Evolutionary conservation across 2,797 vertebrate species (phyloP), one percentile per base, ranked within the genome.

Genomic region (Rhadinocentrus ornatus): DNA sequence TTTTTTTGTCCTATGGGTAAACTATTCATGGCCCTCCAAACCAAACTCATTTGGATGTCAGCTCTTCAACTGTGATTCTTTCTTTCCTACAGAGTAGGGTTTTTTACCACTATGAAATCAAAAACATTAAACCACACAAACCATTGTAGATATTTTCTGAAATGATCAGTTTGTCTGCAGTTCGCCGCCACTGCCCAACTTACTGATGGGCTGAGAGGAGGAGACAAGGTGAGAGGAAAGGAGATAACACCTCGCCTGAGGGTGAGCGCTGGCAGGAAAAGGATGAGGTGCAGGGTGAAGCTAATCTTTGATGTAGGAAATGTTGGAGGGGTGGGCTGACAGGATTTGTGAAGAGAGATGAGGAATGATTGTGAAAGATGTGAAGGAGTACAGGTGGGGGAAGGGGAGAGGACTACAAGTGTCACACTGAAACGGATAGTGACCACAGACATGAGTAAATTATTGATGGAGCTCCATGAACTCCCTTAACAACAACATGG

Each of bases 191-290:
- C 11, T 0, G 41, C 29, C 35, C 73, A 2, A 35, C 26, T 82
- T 70, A 55, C 27, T 44, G 48, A 53, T 35, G 34, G 37, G 58
- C 59, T 60, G 56, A 73, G 67, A 24, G 6, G 61, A 59, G 32
- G 22, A 64, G 57, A 69, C 5, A 27, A 71, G 69, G 73, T 69
- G 77, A 69, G 79, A 74, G 73, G 60, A 73, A 63, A 50, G 67
- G 76, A 80, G 66, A 20, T 65, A 37, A 68, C 77, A 54, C 66
- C 69, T 77, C 24, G 27, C 65, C 56, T 58, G 58, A n/a, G 44
- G 62, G 68, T 52, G 74, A 78, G 66, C 46, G 2, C 2, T 57
- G 64, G 20, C 32, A 12, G 63, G 20, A 22, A 15, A 20, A 44
- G 37, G 58, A 24, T 46, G 31, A 69, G 31, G 61, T 58, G 54